phyloP scores from a whole-genome alignment of 1,140 invertebrate genomes.

The Eufriesea mexicana region DNA sequence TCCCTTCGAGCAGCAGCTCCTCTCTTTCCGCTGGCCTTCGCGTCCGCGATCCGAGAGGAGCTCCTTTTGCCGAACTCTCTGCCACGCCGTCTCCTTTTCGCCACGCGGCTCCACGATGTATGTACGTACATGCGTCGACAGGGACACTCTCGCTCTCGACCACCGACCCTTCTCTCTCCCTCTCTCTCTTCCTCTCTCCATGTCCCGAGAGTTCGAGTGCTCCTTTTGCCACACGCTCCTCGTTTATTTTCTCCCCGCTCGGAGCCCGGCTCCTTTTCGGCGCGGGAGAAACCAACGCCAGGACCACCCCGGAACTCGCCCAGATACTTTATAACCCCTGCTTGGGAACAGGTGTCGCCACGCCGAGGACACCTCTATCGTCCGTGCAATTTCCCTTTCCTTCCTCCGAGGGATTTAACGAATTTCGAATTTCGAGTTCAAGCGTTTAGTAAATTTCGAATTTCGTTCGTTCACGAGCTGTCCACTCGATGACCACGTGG shows the following conservation, averaged over 20 bases:
- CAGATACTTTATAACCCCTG: slow-evolving; percentile 47
- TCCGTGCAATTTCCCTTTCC: no score
- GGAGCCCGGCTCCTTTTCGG: slow-evolving; percentile 32
- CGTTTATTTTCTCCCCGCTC: neutral
- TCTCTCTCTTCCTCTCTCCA: neutral
- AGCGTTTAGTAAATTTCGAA: no score
- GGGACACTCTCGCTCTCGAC: slow-evolving; percentile 48
- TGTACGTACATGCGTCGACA: neutral
- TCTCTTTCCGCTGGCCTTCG: slow-evolving; percentile 21
- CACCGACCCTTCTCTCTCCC: no score
- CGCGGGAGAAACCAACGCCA: slow-evolving; percentile 11
- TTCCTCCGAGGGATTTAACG: no score
- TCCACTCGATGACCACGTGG: no score
- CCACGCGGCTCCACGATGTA: slow-evolving; percentile 30
- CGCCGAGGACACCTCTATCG: neutral
- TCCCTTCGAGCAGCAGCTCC: neutral
- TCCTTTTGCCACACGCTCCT: slow-evolving; percentile 1
- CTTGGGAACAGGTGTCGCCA: slow-evolving; percentile 54
- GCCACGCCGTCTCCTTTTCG: slow-evolving; percentile 37
- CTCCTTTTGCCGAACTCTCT: slow-evolving; percentile 44
- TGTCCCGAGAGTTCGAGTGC: neutral
- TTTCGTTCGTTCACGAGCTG: no score
- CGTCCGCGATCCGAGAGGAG: neutral
- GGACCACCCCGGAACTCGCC: slow-evolving; percentile 50
- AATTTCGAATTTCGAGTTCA: no score